Base-by-base conservation (phyloP, 37 sponge, comb jelly and placozoan genomes). In the Hormiphora californensis region DNA sequence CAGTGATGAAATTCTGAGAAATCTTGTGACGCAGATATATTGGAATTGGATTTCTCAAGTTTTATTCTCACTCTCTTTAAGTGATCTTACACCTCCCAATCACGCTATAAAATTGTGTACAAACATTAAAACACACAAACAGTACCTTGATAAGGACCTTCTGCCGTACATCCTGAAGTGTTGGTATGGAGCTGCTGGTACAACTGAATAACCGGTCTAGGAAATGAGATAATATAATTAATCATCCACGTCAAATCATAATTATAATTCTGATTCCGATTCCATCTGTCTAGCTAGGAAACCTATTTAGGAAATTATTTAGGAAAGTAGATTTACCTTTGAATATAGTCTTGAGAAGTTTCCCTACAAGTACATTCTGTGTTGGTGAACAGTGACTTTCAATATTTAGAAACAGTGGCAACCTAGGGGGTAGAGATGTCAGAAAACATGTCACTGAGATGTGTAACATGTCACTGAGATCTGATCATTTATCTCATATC, bases 361-460 rank as follows among this genome's bases (percentile, higher is more conserved):
- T 65, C 38, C 38, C 67, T 1, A 65, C 67, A 1, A 65, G 3
- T 4, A 65, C 67, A 28, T 65, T 65, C 36, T 65, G 67, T 32
- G 33, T 33, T 32, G 67, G 67, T 31, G 67, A 65, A 19, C 67
- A 65, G 67, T 65, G 67, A 17, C 67, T 65, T 39, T 65, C 67
- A 35, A 65, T 17, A 65, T 65, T 65, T 36, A 65, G 31, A 19
- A 65, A 65, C 37, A 65, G 67, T 1, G 67, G 67, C 36, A 65
- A 65, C 37, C 67, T 65, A 38, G 7, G 15, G 12, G 15, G 15
- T 49, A 49, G 53, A 49, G 9, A n/a, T n/a, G n/a, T n/a, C n/a
- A n/a, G n/a, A n/a, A 49, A 17, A 49, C 9, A 49, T 49, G 9
- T 15, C 53, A 49, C 9, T 49, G 53, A 15, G 15, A 49, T 49